Conservation (phyloP, 2,888 invertebrate species). For the Limnephilus lunatus region DNA sequence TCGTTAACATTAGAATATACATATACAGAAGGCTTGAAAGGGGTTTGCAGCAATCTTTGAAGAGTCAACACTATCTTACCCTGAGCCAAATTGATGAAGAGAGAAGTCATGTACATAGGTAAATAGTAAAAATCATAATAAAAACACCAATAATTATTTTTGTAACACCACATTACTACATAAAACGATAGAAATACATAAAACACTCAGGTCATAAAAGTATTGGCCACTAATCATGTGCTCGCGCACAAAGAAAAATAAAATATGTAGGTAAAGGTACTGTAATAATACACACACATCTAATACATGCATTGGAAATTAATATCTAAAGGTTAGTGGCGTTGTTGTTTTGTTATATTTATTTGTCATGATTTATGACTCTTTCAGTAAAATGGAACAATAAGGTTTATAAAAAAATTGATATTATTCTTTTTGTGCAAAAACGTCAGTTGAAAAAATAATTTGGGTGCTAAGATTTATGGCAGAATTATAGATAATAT, state of each 20-base stretch:
- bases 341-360: neutral
- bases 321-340: neutral
- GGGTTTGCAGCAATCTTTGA: neutral
- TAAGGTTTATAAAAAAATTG: neutral
- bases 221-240: neutral
- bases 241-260: neutral
- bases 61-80: neutral
- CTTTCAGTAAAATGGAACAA: too few species aligned
- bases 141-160: neutral
- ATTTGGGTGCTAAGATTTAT: neutral
- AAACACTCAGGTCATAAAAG: slow-evolving; percentile 2
- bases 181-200: neutral
- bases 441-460: neutral
- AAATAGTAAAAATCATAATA: neutral
- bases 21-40: neutral
- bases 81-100: neutral
- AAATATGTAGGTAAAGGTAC: neutral
- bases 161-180: neutral
- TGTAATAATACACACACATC: too few species aligned
- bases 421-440: neutral
- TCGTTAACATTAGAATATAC: neutral
- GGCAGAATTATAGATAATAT: neutral
- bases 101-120: neutral
- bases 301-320: neutral
- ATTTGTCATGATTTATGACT: neutral